Percentiles rank a stretch among this genome's conserved stretches.
Conservation (phyloP, 2,113 vertebrate genomes). For the Gymnarchus niloticus region DNA sequence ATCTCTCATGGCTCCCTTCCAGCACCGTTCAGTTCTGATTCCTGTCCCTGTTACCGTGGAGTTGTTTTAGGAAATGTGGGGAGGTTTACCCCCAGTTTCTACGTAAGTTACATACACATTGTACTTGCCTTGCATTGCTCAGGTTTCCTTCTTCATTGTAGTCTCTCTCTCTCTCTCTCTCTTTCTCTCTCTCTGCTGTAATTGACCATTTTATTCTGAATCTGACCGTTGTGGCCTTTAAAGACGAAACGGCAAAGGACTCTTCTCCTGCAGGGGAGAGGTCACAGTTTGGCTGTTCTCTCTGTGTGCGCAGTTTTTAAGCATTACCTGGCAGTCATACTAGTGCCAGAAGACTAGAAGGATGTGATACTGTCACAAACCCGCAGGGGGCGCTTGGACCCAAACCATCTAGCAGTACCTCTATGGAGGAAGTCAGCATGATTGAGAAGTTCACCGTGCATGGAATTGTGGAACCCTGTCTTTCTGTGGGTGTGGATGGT, state of each 20-base stretch:
- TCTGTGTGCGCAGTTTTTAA: background rate
- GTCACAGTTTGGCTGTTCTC: background rate
- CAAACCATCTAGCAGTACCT: background rate
- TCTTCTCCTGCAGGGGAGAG: background rate
- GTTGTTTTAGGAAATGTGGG: too few species aligned
- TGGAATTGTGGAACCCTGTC: too few species aligned
- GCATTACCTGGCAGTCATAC: background rate
- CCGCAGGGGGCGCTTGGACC: background rate
- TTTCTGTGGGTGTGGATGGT: too few species aligned
- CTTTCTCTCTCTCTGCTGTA: background rate
- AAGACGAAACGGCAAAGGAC: background rate
- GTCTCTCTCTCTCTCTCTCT: too few species aligned
- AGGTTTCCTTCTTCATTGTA: too few species aligned
- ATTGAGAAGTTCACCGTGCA: background rate
- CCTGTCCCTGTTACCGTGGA: too few species aligned
- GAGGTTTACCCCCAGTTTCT: too few species aligned
- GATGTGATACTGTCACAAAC: background rate
- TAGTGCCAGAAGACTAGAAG: too few species aligned
- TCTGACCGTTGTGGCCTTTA: background rate
- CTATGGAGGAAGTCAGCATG: background rate
- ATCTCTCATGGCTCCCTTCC: too few species aligned
- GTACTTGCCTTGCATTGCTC: too few species aligned
- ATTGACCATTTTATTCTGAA: background rate
- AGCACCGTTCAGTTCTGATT: too few species aligned
- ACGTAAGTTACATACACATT: too few species aligned